These are phyloP conservation scores for Chionomys nivalis DNA, from an alignment of 2,113 vertebrate species.

Conservation along the genomic window DNA sequence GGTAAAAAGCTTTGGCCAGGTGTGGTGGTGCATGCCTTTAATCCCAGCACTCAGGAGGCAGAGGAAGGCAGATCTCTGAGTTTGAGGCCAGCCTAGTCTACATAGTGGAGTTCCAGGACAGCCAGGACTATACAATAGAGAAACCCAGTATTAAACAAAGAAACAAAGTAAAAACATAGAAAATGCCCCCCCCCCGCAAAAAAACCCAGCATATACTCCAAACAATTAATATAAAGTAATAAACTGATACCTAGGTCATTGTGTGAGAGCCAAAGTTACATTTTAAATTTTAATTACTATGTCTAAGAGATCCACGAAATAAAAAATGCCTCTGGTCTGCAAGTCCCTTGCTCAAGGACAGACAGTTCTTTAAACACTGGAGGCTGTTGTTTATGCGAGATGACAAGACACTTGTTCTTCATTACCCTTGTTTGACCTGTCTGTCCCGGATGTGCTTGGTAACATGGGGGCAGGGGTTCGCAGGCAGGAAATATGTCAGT, in stretches of 20 bases:
- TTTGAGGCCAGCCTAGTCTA: background rate
- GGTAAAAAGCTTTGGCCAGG: conserved; percentile 24
- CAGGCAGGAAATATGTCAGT: background rate
- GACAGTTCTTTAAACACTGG: background rate
- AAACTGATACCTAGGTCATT: background rate
- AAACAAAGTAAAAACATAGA: background rate
- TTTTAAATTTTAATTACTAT: background rate
- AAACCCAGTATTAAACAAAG: background rate
- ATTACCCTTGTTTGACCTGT: background rate
- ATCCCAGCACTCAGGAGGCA: background rate
- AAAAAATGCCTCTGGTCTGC: background rate
- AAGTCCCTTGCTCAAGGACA: background rate
- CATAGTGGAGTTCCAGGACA: background rate
- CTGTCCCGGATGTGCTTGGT: background rate
- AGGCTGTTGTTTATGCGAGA: background rate
- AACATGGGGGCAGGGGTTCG: background rate
- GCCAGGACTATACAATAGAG: background rate
- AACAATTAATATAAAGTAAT: background rate
- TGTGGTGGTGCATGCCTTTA: background rate
- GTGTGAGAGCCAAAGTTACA: background rate
- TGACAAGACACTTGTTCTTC: background rate
- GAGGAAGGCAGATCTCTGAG: background rate
- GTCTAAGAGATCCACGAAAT: background rate
- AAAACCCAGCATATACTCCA: background rate
- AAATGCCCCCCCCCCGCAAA: background rate